These are phyloP conservation scores for Cassiopea xamachana DNA, from an alignment of 30 jellyfish, hydroid and myxozoan species.

Conservation along the genomic window DNA sequence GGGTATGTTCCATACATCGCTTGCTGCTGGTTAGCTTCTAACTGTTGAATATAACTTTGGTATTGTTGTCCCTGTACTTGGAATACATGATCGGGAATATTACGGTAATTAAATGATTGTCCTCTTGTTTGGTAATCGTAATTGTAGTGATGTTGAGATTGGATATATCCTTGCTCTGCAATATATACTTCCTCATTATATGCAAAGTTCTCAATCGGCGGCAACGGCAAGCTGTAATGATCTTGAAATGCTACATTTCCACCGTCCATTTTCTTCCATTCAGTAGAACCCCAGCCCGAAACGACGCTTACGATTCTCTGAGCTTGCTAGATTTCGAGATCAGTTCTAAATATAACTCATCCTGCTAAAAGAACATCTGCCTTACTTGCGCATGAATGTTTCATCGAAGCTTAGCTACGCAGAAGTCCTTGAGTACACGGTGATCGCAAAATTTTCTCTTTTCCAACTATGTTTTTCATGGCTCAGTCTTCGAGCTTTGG, in stretches of 20 bases:
- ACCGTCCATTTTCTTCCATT: slow-evolving; percentile 31
- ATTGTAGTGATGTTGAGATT: slow-evolving; percentile 42
- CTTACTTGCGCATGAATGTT: background rate
- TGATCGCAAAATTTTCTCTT: background rate
- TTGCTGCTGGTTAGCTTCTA: slow-evolving; percentile 48
- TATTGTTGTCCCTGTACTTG: slow-evolving; percentile 62
- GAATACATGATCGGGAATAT: slow-evolving; percentile 28
- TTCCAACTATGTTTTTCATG: too few species aligned
- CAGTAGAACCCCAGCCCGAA: background rate
- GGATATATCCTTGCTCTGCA: slow-evolving; percentile 33
- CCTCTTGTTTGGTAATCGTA: slow-evolving; percentile 39
- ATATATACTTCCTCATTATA: slow-evolving; percentile 46
- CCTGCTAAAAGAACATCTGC: slow-evolving; percentile 1
- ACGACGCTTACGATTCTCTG: background rate
- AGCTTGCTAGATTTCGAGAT: background rate
- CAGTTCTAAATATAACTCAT: background rate
- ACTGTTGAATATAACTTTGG: slow-evolving; percentile 54
- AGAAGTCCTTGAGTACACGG: background rate
- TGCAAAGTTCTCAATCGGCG: slow-evolving; percentile 80
- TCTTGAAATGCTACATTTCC: slow-evolving; percentile 60
- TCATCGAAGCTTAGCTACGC: background rate
- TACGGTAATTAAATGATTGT: slow-evolving; percentile 56
- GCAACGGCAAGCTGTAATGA: slow-evolving; percentile 72
- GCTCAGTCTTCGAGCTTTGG: too few species aligned
- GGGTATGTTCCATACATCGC: slow-evolving; percentile 51